A percentile compares a stretch with the other conserved stretches of the same genome.
Conservation (phyloP, 2,888 invertebrate genomes). For the Iphiclides podalirius region DNA sequence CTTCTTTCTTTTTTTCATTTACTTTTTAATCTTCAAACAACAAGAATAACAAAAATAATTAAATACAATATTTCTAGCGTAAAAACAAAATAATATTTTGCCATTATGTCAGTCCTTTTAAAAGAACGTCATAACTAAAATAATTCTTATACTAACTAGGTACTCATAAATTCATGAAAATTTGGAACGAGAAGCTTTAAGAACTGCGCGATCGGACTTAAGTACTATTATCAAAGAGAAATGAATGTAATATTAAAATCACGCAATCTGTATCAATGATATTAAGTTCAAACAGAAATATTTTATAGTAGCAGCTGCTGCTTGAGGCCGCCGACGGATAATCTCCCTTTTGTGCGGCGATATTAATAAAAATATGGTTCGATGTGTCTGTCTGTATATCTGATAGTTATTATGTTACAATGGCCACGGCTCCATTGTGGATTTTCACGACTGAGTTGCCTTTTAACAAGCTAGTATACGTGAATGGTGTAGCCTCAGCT, state of each 20-base stretch:
- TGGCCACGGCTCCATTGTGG: slow-evolving; percentile 59
- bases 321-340: slow-evolving; percentile 65
- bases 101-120: too few relatives aligned
- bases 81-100: too few relatives aligned
- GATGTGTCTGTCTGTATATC: slow-evolving; percentile 65
- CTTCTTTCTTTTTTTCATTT: too few relatives aligned
- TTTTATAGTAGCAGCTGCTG: slow-evolving; percentile 60
- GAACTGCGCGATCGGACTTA: too few relatives aligned
- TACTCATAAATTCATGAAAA: too few relatives aligned
- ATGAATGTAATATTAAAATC: slow-evolving; percentile 24
- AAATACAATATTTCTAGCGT: too few relatives aligned
- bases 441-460: slow-evolving; percentile 65
- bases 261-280: slow-evolving; percentile 20
- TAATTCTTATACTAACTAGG: too few relatives aligned
- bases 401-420: slow-evolving; percentile 66
- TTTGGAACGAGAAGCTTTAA: too few relatives aligned
- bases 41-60: too few relatives aligned
- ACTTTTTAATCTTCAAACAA: too few relatives aligned
- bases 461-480: slow-evolving; percentile 51
- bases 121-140: too few relatives aligned
- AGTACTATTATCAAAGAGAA: too few relatives aligned
- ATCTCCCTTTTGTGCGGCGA: slow-evolving; percentile 71
- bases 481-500: slow-evolving; percentile 15
- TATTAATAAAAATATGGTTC: slow-evolving; percentile 79
- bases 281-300: slow-evolving; percentile 27